These are phyloP conservation scores for Chiloscyllium plagiosum DNA, from an alignment of 2,113 vertebrate genomes.

Conservation along the genomic window DNA sequence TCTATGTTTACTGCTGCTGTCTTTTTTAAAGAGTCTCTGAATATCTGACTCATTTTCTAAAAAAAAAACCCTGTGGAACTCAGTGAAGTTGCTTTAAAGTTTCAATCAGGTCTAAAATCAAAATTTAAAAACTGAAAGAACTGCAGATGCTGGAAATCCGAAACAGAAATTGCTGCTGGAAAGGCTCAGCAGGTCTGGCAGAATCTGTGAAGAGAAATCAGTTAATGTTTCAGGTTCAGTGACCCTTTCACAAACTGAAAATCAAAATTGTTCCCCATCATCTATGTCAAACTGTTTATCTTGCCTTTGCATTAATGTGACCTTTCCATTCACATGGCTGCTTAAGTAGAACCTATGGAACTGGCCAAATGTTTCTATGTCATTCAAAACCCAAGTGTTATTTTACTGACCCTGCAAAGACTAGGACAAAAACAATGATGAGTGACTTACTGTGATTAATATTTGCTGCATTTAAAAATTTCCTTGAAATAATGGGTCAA, in stretches of 20 bases:
- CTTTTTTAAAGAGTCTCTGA: not conserved
- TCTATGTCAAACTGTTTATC: not conserved
- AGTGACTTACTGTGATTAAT: not conserved
- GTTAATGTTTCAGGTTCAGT: too few relatives aligned
- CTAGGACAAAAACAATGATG: not conserved
- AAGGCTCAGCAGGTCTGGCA: too few relatives aligned
- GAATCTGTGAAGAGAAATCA: too few relatives aligned
- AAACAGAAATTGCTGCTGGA: too few relatives aligned
- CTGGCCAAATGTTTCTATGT: not conserved
- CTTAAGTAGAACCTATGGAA: not conserved
- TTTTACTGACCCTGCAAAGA: not conserved
- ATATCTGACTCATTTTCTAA: not conserved
- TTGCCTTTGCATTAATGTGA: not conserved
- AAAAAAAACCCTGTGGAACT: not conserved
- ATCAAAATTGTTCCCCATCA: not conserved
- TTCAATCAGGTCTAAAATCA: not conserved
- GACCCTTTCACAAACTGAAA: too few relatives aligned
- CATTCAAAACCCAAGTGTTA: not conserved
- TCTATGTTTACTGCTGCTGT: not conserved
- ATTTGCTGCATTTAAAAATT: not conserved
- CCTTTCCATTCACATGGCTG: too few relatives aligned
- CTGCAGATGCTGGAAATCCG: too few relatives aligned
- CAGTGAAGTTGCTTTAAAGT: not conserved
- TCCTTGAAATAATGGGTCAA: not conserved
- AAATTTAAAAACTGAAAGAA: not conserved